Conservation (phyloP, 2,888 invertebrate genomes). For the Oxytorus armatus region DNA sequence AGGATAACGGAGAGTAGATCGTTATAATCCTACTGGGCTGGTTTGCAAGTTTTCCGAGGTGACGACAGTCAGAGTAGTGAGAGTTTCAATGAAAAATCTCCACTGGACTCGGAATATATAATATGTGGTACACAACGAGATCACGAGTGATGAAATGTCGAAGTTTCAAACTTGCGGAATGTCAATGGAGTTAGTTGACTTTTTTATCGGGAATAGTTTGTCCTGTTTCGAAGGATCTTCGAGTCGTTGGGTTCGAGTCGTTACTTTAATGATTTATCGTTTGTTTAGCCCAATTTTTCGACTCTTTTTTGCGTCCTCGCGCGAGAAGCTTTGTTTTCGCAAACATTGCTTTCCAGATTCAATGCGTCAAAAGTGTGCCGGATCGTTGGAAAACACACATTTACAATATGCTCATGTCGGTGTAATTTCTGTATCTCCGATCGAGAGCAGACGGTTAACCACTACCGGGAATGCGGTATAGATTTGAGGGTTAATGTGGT, state of each 20-base stretch:
- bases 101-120: not conserved
- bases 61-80: constrained; percentile 1
- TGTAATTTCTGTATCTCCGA: not conserved
- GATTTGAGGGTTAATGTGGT: constrained; percentile 59
- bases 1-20: constrained; percentile 34
- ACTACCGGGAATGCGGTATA: constrained; percentile 47
- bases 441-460: constrained; percentile 21
- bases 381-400: too few relatives aligned
- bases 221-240: not conserved
- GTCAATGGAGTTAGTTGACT: not conserved
- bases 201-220: not conserved
- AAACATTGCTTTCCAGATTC: too few relatives aligned
- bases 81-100: constrained; percentile 16
- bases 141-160: not conserved
- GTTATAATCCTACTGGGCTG: constrained; percentile 52
- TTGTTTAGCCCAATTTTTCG: not conserved
- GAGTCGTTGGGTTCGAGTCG: not conserved
- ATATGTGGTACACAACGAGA: not conserved
- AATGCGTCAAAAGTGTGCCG: too few relatives aligned
- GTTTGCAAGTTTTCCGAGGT: constrained; percentile 44
- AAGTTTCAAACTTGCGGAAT: constrained; percentile 1
- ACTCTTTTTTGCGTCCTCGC: constrained; percentile 2
- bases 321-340: too few relatives aligned
- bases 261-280: not conserved
- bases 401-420: too few relatives aligned